phyloP scores from a whole-genome alignment of 2,888 invertebrate species.

The Synergus itoensis region DNA sequence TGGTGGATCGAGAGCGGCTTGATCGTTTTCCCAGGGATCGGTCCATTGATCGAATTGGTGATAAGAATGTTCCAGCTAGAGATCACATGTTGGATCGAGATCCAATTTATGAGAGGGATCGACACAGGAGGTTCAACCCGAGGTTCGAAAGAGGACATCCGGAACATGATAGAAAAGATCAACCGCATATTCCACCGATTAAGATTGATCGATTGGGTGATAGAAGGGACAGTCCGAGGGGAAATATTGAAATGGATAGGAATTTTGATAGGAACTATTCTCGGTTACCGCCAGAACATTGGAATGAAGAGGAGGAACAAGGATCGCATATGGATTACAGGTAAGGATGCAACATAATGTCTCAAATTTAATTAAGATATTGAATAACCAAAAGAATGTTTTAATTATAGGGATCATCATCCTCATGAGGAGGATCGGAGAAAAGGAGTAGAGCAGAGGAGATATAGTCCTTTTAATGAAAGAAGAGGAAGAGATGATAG shows the following conservation, averaged over 20 bases:
- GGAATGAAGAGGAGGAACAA: conserved; percentile 73
- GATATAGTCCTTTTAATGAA: conserved; percentile 78
- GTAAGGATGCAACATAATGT: not conserved
- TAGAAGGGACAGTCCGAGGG: conserved; percentile 70
- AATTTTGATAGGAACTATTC: conserved; percentile 69
- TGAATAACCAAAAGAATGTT: too few species aligned
- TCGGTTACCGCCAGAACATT: conserved; percentile 69
- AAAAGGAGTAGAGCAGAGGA: conserved; percentile 66
- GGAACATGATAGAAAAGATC: conserved; percentile 70
- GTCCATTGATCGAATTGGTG: conserved; percentile 75
- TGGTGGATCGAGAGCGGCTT: conserved; percentile 79
- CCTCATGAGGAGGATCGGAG: conserved; percentile 71
- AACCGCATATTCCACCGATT: conserved; percentile 58
- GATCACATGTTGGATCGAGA: conserved; percentile 71
- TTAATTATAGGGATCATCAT: conserved; percentile 66
- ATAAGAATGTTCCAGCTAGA: conserved; percentile 71
- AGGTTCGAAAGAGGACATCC: conserved; percentile 64
- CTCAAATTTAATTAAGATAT: not conserved
- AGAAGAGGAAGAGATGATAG: conserved; percentile 77
- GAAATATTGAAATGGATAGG: conserved; percentile 69
- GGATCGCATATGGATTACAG: conserved; percentile 67
- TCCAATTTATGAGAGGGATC: conserved; percentile 64
- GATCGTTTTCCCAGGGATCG: conserved; percentile 80
- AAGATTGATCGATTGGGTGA: conserved; percentile 70
- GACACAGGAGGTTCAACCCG: conserved; percentile 63